Evolutionary conservation across 2,113 vertebrate genomes (phyloP).

Genomic region (Bubo bubo): DNA sequence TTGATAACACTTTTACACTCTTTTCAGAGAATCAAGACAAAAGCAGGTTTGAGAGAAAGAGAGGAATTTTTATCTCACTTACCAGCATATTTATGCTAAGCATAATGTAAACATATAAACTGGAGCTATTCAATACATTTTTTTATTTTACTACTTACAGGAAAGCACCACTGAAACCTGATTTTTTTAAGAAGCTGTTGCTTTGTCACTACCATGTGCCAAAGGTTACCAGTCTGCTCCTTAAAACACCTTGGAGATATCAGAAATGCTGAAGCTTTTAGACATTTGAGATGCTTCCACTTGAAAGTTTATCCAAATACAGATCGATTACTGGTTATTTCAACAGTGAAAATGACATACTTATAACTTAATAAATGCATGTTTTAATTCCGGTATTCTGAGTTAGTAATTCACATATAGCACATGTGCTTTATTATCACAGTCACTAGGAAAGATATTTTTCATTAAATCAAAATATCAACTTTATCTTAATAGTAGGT

Average conservation of each 20-base stretch:
- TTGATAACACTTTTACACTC: not conserved
- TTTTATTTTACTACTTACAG: not conserved
- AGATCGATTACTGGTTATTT: not conserved
- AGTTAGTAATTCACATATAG: not conserved
- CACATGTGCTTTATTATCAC: not conserved
- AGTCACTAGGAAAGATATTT: not conserved
- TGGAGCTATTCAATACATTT: not conserved
- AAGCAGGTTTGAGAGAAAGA: not conserved
- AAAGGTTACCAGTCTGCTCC: not conserved
- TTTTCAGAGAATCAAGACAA: not conserved
- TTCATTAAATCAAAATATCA: not conserved
- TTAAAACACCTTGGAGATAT: not conserved
- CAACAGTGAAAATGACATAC: not conserved
- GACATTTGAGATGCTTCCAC: not conserved
- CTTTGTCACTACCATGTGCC: not conserved
- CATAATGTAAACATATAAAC: not conserved
- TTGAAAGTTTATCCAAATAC: not conserved
- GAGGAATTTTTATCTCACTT: not conserved
- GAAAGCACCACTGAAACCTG: not conserved
- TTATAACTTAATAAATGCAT: not conserved
- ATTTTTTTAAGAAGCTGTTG: not conserved
- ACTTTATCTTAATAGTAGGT: not conserved
- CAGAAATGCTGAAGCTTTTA: not conserved
- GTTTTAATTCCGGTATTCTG: not conserved
- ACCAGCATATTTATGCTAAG: not conserved